Base-by-base conservation (phyloP, 2,797 vertebrate species). In the Sebastes variabilis region DNA sequence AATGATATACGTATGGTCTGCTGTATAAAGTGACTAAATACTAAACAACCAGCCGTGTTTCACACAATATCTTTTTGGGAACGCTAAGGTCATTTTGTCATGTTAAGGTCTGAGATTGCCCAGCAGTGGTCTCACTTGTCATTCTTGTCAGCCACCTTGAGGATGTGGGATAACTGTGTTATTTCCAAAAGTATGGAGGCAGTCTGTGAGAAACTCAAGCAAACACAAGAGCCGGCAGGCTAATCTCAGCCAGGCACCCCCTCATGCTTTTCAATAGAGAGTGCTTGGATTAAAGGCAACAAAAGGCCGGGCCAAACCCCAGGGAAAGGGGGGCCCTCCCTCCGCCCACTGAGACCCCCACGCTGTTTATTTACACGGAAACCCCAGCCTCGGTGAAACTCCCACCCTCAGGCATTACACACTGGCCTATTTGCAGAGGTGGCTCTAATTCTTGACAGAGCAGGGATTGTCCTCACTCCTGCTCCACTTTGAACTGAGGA, bases 361-460 rank as follows among this genome's bases (percentile, higher is more conserved):
- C 92, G 80, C 90, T 96, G 92, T 96, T 97, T 96, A 96, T 96
- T 97, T 95, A 96, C 96, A 96, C 91, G 91, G 95, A 95, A 95
- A 95, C 92, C 95, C 91, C 94, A 93, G 89, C 88, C 93, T 86
- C 82, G 84, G 91, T 93, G 92, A 95, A 92, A 89, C 94, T 91
- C 91, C 93, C 93, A 90, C 92, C 94, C 94, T 88, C 82, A 87
- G 93, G 95, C 94, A 90, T 90, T 94, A 94, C 95, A 96, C 92
- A 93, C 92, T 93, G 94, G 93, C 86, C 93, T 96, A 91, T 96
- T 96, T 96, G 93, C 96, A 93, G 94, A 94, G 94, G 94, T 95
- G 93, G 92, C 92, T 95, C 93, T 95, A 95, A 95, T 95, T 95
- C 95, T 94, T 95, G 88, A 90, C 94, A 94, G 94, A 94, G 93